Evolutionary conservation across 2,797 vertebrate species (phyloP).

Genomic region (Sciurus carolinensis): DNA sequence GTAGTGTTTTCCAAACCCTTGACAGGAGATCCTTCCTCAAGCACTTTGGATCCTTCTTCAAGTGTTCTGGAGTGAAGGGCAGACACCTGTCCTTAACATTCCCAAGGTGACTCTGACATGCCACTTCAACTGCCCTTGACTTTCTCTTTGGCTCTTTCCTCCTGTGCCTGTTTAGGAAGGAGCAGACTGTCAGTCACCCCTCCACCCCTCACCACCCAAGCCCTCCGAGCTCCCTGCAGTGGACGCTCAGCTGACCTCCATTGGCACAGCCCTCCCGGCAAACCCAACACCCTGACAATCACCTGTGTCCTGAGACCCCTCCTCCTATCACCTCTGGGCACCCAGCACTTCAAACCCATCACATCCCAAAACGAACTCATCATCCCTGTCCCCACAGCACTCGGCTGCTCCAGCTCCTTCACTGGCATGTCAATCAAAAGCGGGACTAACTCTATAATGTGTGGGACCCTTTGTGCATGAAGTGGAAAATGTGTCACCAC

Average conservation of each 20-base stretch:
- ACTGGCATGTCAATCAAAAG: not conserved
- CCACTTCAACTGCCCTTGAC: not conserved
- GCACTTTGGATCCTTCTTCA: not conserved
- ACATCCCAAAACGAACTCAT: not conserved
- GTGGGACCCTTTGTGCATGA: not conserved
- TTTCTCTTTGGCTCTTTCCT: not conserved
- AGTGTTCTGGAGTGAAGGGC: not conserved
- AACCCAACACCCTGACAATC: not conserved
- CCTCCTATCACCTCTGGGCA: not conserved
- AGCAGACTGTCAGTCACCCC: not conserved
- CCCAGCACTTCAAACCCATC: not conserved
- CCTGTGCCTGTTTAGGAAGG: not conserved
- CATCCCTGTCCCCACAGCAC: not conserved
- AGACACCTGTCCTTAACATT: not conserved
- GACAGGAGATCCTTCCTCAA: not conserved
- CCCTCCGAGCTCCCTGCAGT: not conserved
- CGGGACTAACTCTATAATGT: too few relatives aligned
- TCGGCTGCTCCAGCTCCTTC: not conserved
- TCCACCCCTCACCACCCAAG: not conserved
- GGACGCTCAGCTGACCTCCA: too few relatives aligned
- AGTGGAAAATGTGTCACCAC: not conserved
- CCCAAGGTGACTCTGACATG: not conserved
- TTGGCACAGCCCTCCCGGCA: not conserved
- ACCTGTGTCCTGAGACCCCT: not conserved
- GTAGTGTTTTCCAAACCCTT: not conserved